phyloP scores from a whole-genome alignment of 2,113 vertebrate species.

The Psittacus erithacus region DNA sequence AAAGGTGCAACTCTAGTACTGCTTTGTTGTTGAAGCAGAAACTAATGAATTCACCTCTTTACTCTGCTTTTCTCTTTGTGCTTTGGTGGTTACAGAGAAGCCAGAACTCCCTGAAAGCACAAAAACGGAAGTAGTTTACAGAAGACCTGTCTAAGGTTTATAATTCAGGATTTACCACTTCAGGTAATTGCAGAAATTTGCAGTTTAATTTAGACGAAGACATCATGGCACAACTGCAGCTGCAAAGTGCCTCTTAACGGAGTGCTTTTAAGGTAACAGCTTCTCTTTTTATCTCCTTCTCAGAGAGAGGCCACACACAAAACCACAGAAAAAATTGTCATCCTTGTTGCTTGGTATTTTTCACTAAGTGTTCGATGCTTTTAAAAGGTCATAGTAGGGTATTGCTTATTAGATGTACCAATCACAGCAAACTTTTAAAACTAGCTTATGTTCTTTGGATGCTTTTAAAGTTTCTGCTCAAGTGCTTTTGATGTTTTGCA shows the following conservation, averaged over 20 bases:
- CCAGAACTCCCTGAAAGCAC: neutral
- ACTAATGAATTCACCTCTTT: neutral
- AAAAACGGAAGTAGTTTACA: neutral
- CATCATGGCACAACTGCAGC: neutral
- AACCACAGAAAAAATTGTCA: neutral
- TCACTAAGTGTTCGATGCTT: neutral
- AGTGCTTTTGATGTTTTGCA: constrained; percentile 19
- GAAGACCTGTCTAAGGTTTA: neutral
- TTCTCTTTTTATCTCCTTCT: neutral
- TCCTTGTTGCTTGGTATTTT: neutral
- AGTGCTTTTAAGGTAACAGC: neutral
- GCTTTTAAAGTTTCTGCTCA: neutral
- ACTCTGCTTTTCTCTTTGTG: neutral
- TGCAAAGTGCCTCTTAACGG: neutral
- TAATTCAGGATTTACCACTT: neutral
- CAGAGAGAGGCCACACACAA: neutral
- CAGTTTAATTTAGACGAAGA: neutral
- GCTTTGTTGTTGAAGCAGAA: neutral
- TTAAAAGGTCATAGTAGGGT: neutral
- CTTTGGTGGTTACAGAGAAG: neutral
- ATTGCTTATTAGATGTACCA: neutral
- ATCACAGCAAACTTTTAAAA: neutral
- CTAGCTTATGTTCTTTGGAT: neutral
- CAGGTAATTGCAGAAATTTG: constrained; percentile 2
- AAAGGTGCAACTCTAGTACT: neutral